phyloP scores from a whole-genome alignment of 2,888 invertebrate genomes.

The Ectropis crepuscularia region DNA sequence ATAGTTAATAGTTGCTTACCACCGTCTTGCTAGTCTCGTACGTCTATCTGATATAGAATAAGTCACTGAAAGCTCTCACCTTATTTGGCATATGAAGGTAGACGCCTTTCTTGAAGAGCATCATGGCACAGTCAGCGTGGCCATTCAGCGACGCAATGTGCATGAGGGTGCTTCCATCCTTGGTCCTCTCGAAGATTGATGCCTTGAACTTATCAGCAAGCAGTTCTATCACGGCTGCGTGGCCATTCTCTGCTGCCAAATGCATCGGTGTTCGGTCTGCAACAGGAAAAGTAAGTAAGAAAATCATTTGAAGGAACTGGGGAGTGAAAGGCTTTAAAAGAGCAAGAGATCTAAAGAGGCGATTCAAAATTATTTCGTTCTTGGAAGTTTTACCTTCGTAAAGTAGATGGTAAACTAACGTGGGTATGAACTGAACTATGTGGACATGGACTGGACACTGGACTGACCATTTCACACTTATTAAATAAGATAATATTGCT shows the following conservation, averaged over 20 bases:
- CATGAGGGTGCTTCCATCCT: constrained; percentile 99
- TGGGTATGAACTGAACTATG: too few species aligned
- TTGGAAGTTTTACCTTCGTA: background rate
- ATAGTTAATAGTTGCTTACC: too few species aligned
- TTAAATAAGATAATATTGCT: too few species aligned
- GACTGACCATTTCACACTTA: too few species aligned
- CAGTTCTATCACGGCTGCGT: constrained; percentile 97
- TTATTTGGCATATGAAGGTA: constrained; percentile 99
- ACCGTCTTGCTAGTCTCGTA: too few species aligned
- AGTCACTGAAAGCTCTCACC: constrained; percentile 60
- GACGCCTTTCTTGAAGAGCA: constrained; percentile 99
- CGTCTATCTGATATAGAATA: too few species aligned
- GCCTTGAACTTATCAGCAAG: constrained; percentile 99
- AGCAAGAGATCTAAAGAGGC: background rate
- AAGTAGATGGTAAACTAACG: too few species aligned
- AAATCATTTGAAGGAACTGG: too few species aligned
- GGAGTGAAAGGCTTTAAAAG: background rate
- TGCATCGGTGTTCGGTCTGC: constrained; percentile 98
- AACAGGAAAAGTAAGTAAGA: constrained; percentile 22
- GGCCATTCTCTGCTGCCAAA: constrained; percentile 98
- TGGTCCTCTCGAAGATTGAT: constrained; percentile 97
- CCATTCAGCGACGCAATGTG: constrained; percentile 99
- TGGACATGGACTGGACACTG: too few species aligned
- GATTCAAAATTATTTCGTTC: background rate
- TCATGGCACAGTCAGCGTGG: constrained; percentile 98